Base-by-base conservation (phyloP, 2,797 vertebrate genomes). In the Tokudaia tokunoshimensis region DNA sequence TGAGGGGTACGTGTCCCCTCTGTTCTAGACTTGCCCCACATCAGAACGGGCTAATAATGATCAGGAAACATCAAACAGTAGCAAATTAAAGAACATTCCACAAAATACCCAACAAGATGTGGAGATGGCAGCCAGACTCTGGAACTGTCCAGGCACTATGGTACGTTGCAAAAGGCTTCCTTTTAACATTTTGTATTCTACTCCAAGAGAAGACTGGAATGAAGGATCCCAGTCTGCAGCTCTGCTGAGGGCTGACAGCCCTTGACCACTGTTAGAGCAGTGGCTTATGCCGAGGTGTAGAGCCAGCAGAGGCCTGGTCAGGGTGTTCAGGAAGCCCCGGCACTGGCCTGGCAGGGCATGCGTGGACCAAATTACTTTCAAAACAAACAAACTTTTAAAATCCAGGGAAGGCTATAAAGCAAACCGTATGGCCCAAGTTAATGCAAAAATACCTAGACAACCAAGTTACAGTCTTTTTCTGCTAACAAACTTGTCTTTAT, bases 401-500 rank as follows among this genome's bases (percentile, higher is more conserved):
- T 75, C 55, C 57, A 37, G 14, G 22, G 22, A 89, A 84, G 63
- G 57, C 50, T 67, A 3, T 44, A 76, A 61, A 86, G 83, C 59
- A 87, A 87, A 47, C 57, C 41, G 0, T 79, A 20, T 81, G 44
- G 55, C 74, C 93, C 93, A 57, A 78, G 1, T 19, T 50, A 67
- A 67, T 95, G 76, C 78, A 95, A 96, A 87, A 80, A 61, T 92
- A 63, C 74, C 75, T 93, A 31, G 92, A 90, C 3, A 1, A 63
- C 22, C n/a, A 80, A 84, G 52, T 95, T 97, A 97, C 96, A 96
- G 34, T 87, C 31, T 47, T 96, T 26, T 37, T 93, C 57, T 0
- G 0, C 89, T 96, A 97, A 92, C 3, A 10, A 96, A 90, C 82
- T 96, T 97, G 88, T 82, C 37, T 97, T 86, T 95, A 75, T 95